phyloP scores from a whole-genome alignment of 2,797 vertebrate species.

The Babyrousa celebensis region DNA sequence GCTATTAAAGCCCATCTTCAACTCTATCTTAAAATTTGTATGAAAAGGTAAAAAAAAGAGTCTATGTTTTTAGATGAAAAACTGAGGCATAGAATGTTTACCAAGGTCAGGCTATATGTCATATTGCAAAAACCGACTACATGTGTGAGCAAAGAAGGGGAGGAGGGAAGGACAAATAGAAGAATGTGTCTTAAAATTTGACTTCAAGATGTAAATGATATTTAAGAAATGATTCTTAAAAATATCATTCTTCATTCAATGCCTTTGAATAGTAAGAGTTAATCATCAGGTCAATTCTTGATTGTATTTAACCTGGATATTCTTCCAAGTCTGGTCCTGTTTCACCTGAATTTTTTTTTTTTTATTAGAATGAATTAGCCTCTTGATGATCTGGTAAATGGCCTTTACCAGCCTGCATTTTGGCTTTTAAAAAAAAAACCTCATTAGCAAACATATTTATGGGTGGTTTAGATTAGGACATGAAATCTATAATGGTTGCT shows the following conservation, averaged over 20 bases:
- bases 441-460: slow-evolving; percentile 64
- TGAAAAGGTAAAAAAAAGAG: background rate
- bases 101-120: background rate
- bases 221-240: background rate
- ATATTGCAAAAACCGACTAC: background rate
- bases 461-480: slow-evolving; percentile 56
- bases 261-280: background rate
- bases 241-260: background rate
- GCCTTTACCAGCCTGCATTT: background rate
- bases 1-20: background rate
- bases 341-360: slow-evolving; percentile 20
- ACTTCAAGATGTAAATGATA: background rate
- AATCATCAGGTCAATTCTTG: background rate
- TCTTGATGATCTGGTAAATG: slow-evolving; percentile 45
- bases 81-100: background rate
- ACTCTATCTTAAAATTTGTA: background rate
- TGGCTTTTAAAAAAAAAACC: slow-evolving; percentile 71
- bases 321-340: background rate
- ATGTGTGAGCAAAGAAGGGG: background rate
- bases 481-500: slow-evolving; percentile 67
- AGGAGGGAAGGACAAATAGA: background rate
- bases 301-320: background rate
- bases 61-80: background rate
- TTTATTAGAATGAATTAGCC: background rate
- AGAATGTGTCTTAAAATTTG: background rate